Conservation (phyloP, 1,140 invertebrate genomes). For the Halictus rubicundus region DNA sequence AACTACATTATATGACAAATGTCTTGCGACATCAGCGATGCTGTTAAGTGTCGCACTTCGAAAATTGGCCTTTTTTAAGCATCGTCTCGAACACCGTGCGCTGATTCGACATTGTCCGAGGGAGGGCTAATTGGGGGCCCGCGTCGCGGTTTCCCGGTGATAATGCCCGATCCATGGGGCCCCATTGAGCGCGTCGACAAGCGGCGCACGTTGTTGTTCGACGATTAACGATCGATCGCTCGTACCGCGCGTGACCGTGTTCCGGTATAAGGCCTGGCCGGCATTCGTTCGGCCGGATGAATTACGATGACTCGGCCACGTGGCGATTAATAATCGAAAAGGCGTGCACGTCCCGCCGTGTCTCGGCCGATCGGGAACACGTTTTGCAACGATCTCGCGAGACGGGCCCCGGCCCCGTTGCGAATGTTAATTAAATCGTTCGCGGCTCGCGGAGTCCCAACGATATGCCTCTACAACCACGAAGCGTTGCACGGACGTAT, state of each 20-base stretch:
- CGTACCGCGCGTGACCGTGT: conserved; percentile 41
- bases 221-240: conserved; percentile 47
- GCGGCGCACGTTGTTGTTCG: conserved; percentile 31
- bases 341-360: neutral
- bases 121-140: neutral
- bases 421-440: conserved; percentile 11
- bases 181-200: conserved; percentile 31
- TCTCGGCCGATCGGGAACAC: neutral
- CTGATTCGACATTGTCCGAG: neutral
- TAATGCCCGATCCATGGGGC: conserved; percentile 17
- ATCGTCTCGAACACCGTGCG: no score
- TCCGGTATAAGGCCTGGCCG: conserved; percentile 27
- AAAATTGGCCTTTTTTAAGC: no score
- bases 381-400: neutral
- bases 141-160: conserved; percentile 24
- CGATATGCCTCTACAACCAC: neutral
- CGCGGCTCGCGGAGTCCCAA: neutral
- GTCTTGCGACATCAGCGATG: no score
- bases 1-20: no score
- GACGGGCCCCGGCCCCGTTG: neutral
- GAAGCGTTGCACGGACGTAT: neutral
- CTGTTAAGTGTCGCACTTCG: no score
- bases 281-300: conserved; percentile 10
- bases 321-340: conserved; percentile 48
- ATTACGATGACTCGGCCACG: conserved; percentile 35